Evolutionary conservation across 2,888 invertebrate species (phyloP).

Genomic region (Phyllotreta striolata): DNA sequence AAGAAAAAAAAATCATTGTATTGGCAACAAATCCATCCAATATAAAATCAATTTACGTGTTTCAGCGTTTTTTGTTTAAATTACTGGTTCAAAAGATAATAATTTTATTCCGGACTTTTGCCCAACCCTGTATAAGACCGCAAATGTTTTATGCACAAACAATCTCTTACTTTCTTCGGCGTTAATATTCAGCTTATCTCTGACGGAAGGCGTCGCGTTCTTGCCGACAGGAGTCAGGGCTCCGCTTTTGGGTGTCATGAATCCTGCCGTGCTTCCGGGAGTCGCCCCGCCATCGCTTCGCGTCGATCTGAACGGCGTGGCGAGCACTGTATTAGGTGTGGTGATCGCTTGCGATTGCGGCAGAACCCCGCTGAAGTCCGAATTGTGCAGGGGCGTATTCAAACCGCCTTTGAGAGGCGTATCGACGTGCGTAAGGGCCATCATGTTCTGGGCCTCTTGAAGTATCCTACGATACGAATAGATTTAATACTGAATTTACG

Average conservation of each 20-base stretch:
- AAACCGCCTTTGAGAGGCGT: slow-evolving; percentile 96
- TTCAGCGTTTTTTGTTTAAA: too few species aligned
- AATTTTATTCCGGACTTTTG: too few species aligned
- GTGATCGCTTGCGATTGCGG: slow-evolving; percentile 76
- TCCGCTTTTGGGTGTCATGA: slow-evolving; percentile 65
- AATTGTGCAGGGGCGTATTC: slow-evolving; percentile 91
- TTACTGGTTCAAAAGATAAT: too few species aligned
- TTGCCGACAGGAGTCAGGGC: slow-evolving; percentile 60
- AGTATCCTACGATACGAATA: too few species aligned
- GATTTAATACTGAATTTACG: too few species aligned
- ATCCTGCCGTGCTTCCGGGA: slow-evolving; percentile 65
- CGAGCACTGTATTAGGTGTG: slow-evolving; percentile 91
- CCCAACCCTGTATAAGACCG: too few species aligned
- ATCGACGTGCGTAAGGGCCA: slow-evolving; percentile 97
- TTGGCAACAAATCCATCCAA: too few species aligned
- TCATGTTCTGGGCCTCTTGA: slow-evolving; percentile 98
- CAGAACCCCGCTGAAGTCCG: slow-evolving; percentile 85
- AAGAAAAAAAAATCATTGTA: too few species aligned
- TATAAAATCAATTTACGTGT: too few species aligned
- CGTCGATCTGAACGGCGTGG: slow-evolving; percentile 82
- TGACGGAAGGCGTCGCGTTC: slow-evolving; percentile 71
- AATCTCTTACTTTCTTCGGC: slow-evolving; percentile 73
- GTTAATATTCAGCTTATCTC: slow-evolving; percentile 96
- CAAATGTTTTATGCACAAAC: not conserved
- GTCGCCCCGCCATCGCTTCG: slow-evolving; percentile 71